These are phyloP conservation scores for Heliconius congener DNA, from an alignment of 1,140 invertebrate genomes.

Conservation along the genomic window DNA sequence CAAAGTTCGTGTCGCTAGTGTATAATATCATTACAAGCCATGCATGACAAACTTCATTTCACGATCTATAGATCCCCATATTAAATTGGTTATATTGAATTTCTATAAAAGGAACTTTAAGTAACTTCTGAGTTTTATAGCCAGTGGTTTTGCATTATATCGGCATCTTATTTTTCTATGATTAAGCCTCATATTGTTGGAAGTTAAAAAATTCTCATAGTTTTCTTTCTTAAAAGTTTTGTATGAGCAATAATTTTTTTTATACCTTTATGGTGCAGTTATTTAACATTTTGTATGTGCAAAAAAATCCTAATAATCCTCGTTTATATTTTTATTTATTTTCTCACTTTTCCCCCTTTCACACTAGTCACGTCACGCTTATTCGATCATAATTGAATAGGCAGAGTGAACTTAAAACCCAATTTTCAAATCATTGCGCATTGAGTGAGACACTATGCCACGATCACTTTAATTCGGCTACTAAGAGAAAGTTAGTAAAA, in stretches of 20 bases:
- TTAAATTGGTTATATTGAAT: not conserved
- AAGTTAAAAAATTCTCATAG: not conserved
- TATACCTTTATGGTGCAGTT: no score
- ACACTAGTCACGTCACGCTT: no score
- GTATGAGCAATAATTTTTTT: not conserved
- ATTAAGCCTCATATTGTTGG: not conserved
- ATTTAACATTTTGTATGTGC: not conserved
- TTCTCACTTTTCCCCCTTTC: no score
- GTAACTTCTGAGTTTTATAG: constrained; percentile 3
- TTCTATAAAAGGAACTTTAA: not conserved
- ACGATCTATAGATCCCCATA: not conserved
- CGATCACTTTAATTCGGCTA: no score
- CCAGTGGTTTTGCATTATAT: not conserved
- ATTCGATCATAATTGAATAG: no score
- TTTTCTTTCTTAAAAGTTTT: not conserved
- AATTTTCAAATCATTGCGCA: no score
- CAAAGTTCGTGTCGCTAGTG: not conserved
- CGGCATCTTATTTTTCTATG: not conserved
- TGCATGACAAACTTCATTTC: not conserved
- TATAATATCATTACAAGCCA: not conserved
- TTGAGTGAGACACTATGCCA: no score
- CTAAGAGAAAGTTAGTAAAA: no score
- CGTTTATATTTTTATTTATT: no score
- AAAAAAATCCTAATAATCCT: no score
- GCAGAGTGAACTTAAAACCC: no score